Evolutionary conservation across 2,113 vertebrate genomes (phyloP).

Genomic region (Vombatus ursinus): DNA sequence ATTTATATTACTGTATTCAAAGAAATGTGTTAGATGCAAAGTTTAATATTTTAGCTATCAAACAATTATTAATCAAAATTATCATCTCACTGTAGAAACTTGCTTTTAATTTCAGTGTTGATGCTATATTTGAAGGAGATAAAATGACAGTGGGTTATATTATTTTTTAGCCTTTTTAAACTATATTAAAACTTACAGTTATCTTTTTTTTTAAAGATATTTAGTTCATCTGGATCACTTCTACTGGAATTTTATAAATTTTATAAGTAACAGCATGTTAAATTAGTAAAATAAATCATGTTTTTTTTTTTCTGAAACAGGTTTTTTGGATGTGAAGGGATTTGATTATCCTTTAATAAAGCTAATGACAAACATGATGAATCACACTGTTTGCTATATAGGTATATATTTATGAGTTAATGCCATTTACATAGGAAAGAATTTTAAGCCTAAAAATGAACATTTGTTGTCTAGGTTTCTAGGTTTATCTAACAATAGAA

Average conservation of each 20-base stretch:
- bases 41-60: slow-evolving; percentile 4
- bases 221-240: slow-evolving; percentile 2
- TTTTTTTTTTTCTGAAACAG: slow-evolving; percentile 3
- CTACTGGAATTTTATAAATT: slow-evolving; percentile 35
- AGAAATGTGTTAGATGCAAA: background rate
- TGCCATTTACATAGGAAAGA: background rate
- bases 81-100: slow-evolving; percentile 15
- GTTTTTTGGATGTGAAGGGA: slow-evolving; percentile 7
- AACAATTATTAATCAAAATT: background rate
- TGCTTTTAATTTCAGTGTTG: slow-evolving; percentile 16
- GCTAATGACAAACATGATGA: background rate
- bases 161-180: slow-evolving; percentile 27
- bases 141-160: background rate
- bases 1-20: slow-evolving; percentile 5
- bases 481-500: background rate
- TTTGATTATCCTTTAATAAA: slow-evolving; percentile 16
- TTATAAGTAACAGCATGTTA: background rate
- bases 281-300: slow-evolving; percentile 15
- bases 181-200: slow-evolving; percentile 8
- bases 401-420: background rate
- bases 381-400: background rate
- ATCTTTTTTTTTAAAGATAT: background rate
- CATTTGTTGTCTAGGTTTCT: background rate
- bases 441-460: background rate
- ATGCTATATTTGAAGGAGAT: background rate